Evolutionary conservation across 2,888 invertebrate genomes (phyloP), one percentile per base, ranked within the genome.

Genomic region (Caenorhabditis sinica): DNA sequence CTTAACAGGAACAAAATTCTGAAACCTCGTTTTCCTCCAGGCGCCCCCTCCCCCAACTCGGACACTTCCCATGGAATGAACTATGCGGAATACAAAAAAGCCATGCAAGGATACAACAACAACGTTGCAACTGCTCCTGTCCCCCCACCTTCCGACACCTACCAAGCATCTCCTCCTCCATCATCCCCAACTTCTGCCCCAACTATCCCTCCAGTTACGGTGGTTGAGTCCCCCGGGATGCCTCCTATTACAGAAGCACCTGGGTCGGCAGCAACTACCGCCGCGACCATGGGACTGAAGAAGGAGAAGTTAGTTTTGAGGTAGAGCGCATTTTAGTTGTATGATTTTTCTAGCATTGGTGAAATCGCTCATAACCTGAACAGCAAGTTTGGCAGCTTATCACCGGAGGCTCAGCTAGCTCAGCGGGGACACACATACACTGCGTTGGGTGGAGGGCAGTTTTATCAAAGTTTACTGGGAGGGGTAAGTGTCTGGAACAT

Each of bases 381-480:
- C 51, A 58, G 40, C 20, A 30, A 63, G 25, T 75, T 65, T 65
- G 45, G 53, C 20, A 66, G 76, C 15, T 58, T 76, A 40, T 65
- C 60, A 4, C 11, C 49, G 8, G 83, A 83, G 4, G 30, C 40
- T 33, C 77, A 83, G 66, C 66, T 63, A n/a, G 51, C 68, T 5
- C 68, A 66, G 40, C 40, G 65, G 33, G 85, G 83, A 9, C 79
- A 85, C 20, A 85, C 87, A 2, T 86, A 85, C 33, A 82, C 88
- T 17, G 76, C 86, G 20, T 69, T 88, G 0, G 86, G 88, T 15
- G 86, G 88, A 3, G 85, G 87, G 25, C 88, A 88, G 49, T 88
- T 88, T 60, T 88, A 87, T 63, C 88, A 88, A 53, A 83, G 83
- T 82, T 61, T 88, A 3, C 80, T 88, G 2, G 86, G 87, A 60